phyloP scores from a whole-genome alignment of 2,888 invertebrate genomes.

The Bimastos eiseni region DNA sequence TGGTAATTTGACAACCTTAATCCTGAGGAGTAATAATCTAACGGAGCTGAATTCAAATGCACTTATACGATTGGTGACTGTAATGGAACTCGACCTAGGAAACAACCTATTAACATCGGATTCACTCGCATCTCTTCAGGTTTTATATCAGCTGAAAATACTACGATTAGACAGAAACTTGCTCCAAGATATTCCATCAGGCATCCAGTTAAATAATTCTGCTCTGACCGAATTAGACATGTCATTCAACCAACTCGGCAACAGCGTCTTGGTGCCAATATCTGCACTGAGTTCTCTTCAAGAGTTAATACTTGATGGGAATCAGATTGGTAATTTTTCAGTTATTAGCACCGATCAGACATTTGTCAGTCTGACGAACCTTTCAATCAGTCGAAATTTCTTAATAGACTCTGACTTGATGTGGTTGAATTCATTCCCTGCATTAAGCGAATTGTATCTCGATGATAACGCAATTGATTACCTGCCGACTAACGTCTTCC shows the following conservation, averaged over 20 bases:
- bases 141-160: neutral
- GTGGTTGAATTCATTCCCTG: neutral
- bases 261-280: neutral
- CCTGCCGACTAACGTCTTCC: neutral
- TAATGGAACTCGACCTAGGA: neutral
- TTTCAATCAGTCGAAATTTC: neutral
- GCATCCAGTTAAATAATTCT: neutral
- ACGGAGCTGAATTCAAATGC: neutral
- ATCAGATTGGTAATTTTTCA: neutral
- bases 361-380: neutral
- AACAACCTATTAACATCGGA: neutral
- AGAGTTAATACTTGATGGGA: neutral
- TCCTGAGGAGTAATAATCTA: neutral
- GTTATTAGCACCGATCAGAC: neutral
- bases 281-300: neutral
- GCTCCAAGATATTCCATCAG: neutral
- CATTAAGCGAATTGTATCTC: neutral
- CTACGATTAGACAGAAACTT: neutral
- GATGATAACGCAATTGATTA: neutral
- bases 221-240: neutral
- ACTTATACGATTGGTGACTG: neutral
- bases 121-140: neutral
- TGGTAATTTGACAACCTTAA: neutral
- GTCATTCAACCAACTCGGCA: slow-evolving; percentile 21
- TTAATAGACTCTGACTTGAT: neutral